Conservation (phyloP, 2,113 vertebrate species). For the Lycaon pictus region DNA sequence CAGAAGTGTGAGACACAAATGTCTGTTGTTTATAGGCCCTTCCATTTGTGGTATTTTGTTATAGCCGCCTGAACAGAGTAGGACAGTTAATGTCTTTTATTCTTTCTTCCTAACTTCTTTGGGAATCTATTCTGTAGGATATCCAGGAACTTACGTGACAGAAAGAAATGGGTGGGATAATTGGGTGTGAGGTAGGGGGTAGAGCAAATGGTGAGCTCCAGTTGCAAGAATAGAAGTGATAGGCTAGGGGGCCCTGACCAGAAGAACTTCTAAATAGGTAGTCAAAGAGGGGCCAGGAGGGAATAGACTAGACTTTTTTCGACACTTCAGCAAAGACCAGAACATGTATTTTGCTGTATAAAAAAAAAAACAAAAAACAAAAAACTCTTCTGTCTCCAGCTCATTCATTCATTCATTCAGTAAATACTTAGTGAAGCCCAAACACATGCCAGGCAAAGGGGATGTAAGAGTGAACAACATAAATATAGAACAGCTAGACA, state of each 20-base stretch:
- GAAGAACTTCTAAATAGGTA: background rate
- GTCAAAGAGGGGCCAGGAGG: background rate
- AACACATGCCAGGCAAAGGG: background rate
- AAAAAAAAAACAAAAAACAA: background rate
- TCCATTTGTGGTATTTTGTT: background rate
- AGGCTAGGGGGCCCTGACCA: background rate
- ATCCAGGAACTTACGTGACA: background rate
- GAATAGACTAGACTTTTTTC: background rate
- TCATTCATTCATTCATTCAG: background rate
- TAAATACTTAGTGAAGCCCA: background rate
- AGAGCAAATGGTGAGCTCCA: background rate
- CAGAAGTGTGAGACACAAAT: background rate
- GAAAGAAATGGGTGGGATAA: background rate
- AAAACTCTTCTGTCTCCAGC: background rate
- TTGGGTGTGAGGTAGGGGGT: background rate
- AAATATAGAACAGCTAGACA: background rate
- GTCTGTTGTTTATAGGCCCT: background rate
- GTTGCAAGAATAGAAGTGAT: background rate
- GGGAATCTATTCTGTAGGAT: background rate
- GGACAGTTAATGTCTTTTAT: background rate
- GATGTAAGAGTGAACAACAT: rapidly evolving
- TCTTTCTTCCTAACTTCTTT: background rate
- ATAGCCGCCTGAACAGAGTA: background rate
- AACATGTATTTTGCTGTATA: background rate
- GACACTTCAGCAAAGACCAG: background rate